Evolutionary conservation across 1,140 invertebrate genomes (phyloP), one percentile per base, ranked within the genome.

Genomic region (Drosophila biarmipes): DNA sequence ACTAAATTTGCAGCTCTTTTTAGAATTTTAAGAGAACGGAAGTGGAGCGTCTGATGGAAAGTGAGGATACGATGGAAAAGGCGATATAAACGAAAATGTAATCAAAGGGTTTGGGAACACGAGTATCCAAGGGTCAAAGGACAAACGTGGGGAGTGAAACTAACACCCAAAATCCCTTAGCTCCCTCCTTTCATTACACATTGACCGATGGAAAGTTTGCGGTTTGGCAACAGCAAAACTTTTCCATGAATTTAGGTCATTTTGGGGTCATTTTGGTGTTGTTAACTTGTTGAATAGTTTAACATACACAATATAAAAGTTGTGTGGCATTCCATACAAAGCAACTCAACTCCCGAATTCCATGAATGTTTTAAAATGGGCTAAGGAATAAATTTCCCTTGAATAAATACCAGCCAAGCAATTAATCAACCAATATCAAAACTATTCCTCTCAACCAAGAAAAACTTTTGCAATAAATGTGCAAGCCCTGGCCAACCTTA

Each of bases 1-100:
- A 73, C 63, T 66, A 59, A 71, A 82, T 82, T 82, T 71, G 68
- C 74, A 82, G 74, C 69, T 53, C 59, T 62, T 62, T 61, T 56
- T 11, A 34, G n/a, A 43, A 29, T 48, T 21, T 27, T 31, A 54
- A 73, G 24, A 8, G 57, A 51, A 35, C 56, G 52, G 40, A 66
- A 40, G 27, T 42, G 49, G 49, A 8, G 27, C 24, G 45, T 7
- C 46, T 48, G 55, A 62, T 27, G 37, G 38, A 12, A 76, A 29
- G 51, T 54, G 43, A 19, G 35, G 15, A 19, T 11, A 29, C 38
- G 48, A 31, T 64, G 38, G 40, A 42, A 58, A 19, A 43, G 71
- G 54, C 56, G 34, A 68, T 67, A 68, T 58, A 76, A 68, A 55
- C 58, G 46, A 67, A 75, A 78, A 81, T 62, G 56, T 75, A 81